phyloP scores from a whole-genome alignment of 2,888 invertebrate genomes.

The Linnaemya vulpina region DNA sequence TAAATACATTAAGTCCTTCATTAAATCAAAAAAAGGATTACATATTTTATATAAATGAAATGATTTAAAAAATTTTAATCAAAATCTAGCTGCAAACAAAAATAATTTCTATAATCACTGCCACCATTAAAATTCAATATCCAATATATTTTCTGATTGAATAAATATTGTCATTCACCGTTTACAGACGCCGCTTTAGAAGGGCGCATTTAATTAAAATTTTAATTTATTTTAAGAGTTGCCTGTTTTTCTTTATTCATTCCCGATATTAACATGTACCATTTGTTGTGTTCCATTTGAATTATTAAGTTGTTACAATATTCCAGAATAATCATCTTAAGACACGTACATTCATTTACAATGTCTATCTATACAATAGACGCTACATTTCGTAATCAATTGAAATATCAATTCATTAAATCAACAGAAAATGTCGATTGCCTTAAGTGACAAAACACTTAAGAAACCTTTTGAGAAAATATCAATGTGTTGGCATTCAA shows the following conservation, averaged over 20 bases:
- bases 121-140: not conserved
- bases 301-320: constrained; percentile 43
- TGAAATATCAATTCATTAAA: constrained; percentile 70
- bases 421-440: constrained; percentile 71
- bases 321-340: constrained; percentile 36
- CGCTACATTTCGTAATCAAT: constrained; percentile 47
- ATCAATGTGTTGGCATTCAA: constrained; percentile 35
- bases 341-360: constrained; percentile 39
- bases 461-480: constrained; percentile 57
- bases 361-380: not conserved
- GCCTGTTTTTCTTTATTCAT: not conserved
- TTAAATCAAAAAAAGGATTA: not conserved
- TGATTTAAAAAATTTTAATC: not conserved
- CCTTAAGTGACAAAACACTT: constrained; percentile 71
- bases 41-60: not conserved
- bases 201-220: not conserved
- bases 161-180: not conserved
- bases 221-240: constrained; percentile 3
- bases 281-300: constrained; percentile 6
- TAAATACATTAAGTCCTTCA: not conserved
- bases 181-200: not conserved
- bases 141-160: not conserved
- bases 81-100: not conserved
- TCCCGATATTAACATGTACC: not conserved
- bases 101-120: not conserved